Evolutionary conservation across 92 coral and sea anemone genomes (phyloP).

Genomic region (Actinostola sp.): DNA sequence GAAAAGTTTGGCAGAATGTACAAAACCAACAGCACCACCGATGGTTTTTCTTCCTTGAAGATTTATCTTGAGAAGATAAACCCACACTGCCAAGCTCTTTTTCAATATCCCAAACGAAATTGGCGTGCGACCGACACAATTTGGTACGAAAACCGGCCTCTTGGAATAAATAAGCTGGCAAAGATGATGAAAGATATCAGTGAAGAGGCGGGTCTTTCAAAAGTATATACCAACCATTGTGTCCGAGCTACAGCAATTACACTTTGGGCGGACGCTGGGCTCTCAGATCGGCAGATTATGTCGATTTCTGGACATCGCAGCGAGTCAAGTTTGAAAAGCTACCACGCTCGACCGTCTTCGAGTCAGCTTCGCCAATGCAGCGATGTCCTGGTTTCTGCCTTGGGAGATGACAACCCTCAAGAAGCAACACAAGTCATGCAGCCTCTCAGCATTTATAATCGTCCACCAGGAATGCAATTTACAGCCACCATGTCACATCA

Average conservation of each 20-base stretch:
- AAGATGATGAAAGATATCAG: constrained; percentile 46
- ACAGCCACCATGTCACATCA: no score
- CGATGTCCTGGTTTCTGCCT: constrained; percentile 45
- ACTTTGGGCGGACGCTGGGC: constrained; percentile 46
- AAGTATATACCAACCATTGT: constrained; percentile 39
- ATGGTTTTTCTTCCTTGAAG: constrained; percentile 28
- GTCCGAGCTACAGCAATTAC: constrained; percentile 52
- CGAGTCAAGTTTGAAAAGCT: constrained; percentile 18
- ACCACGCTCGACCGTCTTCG: constrained; percentile 27
- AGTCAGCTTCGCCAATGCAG: constrained; percentile 63
- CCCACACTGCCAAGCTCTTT: constrained; percentile 34
- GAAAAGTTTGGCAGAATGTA: constrained; percentile 51
- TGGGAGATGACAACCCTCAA: constrained; percentile 13
- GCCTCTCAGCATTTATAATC: no score
- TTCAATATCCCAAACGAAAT: constrained; percentile 44
- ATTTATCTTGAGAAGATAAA: constrained; percentile 28
- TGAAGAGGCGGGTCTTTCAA: constrained; percentile 25
- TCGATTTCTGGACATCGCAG: constrained; percentile 63
- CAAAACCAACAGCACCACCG: constrained; percentile 27
- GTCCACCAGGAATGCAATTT: no score
- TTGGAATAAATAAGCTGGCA: constrained; percentile 48
- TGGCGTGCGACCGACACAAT: constrained; percentile 10
- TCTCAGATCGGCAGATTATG: constrained; percentile 50
- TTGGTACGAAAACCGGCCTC: constrained; percentile 31
- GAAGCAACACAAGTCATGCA: no score